phyloP scores from a whole-genome alignment of 2,113 vertebrate genomes.

The Tautogolabrus adspersus region DNA sequence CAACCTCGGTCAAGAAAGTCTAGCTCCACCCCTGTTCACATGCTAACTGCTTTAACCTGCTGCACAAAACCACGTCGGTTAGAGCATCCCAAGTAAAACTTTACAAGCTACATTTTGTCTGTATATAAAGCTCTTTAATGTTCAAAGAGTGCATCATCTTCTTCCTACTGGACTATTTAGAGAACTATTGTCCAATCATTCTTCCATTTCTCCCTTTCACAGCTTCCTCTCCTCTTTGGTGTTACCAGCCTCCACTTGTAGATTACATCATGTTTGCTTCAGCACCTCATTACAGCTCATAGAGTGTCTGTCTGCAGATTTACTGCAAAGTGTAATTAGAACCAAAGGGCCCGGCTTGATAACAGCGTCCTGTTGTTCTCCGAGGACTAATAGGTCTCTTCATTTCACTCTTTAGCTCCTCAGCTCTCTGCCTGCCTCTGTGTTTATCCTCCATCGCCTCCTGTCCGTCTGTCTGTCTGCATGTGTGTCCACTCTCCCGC shows the following conservation, averaged over 20 bases:
- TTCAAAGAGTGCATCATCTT: not conserved
- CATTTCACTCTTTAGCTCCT: constrained; percentile 14
- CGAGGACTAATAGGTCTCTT: constrained; percentile 30
- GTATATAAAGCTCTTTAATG: not conserved
- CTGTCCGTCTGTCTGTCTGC: constrained; percentile 23
- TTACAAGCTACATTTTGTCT: not conserved
- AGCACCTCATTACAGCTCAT: constrained; percentile 39
- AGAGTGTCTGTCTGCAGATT: constrained; percentile 38
- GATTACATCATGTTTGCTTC: constrained; percentile 58
- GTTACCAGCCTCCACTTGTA: constrained; percentile 9
- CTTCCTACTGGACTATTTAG: not conserved
- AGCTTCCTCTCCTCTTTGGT: constrained; percentile 1
- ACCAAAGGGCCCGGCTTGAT: constrained; percentile 30
- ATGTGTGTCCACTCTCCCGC: constrained; percentile 29
- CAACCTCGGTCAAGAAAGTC: too few relatives aligned
- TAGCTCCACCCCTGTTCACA: too few relatives aligned
- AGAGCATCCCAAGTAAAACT: too few relatives aligned
- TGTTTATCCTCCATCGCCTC: constrained; percentile 38
- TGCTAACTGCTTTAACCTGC: too few relatives aligned
- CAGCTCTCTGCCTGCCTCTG: not conserved
- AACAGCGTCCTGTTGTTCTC: constrained; percentile 20
- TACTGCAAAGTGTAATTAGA: constrained; percentile 54
- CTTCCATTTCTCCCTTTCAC: not conserved
- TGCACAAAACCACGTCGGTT: too few relatives aligned
- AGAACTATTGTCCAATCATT: constrained; percentile 1